Base-by-base conservation (phyloP, 2,113 vertebrate genomes). In the Austrofundulus limnaeus region DNA sequence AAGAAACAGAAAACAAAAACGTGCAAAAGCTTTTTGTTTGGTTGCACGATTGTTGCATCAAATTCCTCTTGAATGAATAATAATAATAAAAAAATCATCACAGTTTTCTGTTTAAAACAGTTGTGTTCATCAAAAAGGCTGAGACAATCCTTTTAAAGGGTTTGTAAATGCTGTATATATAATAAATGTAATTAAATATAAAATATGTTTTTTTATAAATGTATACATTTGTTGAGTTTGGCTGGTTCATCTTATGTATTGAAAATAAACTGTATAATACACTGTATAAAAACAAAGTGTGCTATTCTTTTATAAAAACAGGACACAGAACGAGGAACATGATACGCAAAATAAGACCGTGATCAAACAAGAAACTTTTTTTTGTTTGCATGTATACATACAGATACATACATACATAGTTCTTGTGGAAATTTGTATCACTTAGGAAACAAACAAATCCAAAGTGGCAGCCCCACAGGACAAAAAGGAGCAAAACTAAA, bases 141-240 rank as follows among this genome's bases (percentile, higher is more conserved):
- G 34, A 60, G 51, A 72, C 70, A 84, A 86, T 81, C 64, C 25
- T 81, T 69, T 75, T 31, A 73, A 58, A 56, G 46, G 43, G 66
- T 60, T 55, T 87, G 71, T 89, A 75, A 58, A 85, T 83, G 66
- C 11, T 88, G 78, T 82, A 83, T 54, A 53, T 61, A 61, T 0
- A 49, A 51, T 60, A 66, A 55, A 76, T 80, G 74, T 81, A 84
- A 81, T 31, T 66, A 37, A 28, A 55, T 51, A 82, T 2, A 78
- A 81, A 82, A 69, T 63, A 37, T 67, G 79, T 56, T 28, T 84
- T 86, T 82, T 19, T 52, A 19, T 34, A 34, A 11, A 19, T 39
- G 19, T 38, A 21, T 21, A 23, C 82, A 81, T 43, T 84, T 75
- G 70, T 81, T n/a, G 31, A 73, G 73, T 81, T 75, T 47, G 64